Conservation (phyloP, 2,113 vertebrate genomes). For the Lutjanus erythropterus region DNA sequence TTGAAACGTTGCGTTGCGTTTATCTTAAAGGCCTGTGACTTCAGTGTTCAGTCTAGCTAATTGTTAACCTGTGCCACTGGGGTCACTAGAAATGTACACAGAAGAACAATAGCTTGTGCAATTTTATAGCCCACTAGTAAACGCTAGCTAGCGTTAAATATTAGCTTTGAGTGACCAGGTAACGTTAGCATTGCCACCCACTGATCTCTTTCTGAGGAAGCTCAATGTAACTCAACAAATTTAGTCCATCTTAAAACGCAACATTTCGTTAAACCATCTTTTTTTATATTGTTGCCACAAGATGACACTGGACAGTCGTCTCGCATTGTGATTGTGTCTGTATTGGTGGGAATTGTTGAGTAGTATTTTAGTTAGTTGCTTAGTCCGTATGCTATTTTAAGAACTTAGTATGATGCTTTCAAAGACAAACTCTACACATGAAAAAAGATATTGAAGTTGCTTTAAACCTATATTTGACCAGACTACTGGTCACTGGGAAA, state of each 20-base stretch:
- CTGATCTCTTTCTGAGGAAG: background rate
- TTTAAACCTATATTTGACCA: background rate
- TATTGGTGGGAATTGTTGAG: background rate
- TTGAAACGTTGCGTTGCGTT: background rate
- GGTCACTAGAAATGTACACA: background rate
- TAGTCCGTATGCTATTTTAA: background rate
- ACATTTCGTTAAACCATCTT: background rate
- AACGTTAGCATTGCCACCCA: background rate
- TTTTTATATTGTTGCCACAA: too few relatives aligned
- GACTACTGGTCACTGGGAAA: background rate
- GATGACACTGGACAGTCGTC: background rate
- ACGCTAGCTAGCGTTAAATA: background rate
- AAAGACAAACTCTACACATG: background rate
- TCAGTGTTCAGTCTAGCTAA: background rate
- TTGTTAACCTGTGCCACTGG: background rate
- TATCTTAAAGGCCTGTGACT: slow-evolving; percentile 21
- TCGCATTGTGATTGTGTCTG: background rate
- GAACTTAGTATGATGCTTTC: background rate
- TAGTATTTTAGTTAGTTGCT: background rate
- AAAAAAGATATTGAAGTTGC: background rate
- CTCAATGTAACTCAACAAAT: background rate
- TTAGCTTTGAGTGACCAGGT: background rate
- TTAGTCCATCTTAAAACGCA: background rate
- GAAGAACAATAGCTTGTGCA: background rate
- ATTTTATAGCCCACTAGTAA: background rate